These are phyloP conservation scores for Balearica regulorum DNA, from an alignment of 2,797 vertebrate genomes.

Conservation along the genomic window DNA sequence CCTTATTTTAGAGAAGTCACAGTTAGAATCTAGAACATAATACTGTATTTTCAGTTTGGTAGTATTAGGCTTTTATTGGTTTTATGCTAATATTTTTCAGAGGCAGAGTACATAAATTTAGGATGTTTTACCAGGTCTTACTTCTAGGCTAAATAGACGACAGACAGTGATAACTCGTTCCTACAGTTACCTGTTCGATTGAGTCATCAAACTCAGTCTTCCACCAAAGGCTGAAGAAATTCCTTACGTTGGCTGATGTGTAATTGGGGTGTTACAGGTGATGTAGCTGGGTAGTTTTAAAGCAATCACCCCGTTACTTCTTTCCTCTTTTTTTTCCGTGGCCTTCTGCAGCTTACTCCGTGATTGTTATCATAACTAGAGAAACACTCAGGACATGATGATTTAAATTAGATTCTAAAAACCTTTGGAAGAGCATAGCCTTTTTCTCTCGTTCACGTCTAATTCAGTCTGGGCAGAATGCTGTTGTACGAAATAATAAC, in stretches of 20 bases:
- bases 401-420: neutral
- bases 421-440: neutral
- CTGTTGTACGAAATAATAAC: neutral
- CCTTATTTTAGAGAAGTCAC: constrained; percentile 4
- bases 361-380: neutral
- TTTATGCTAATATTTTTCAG: constrained; percentile 13
- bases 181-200: neutral
- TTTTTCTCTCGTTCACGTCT: neutral
- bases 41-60: neutral
- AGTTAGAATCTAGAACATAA: neutral
- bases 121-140: neutral
- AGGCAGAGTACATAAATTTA: neutral
- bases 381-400: neutral
- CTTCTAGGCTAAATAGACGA: neutral
- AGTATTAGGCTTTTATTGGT: neutral
- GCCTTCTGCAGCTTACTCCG: neutral
- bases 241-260: neutral
- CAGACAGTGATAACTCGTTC: neutral
- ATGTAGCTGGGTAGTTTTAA: neutral
- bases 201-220: neutral
- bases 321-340: neutral
- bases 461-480: neutral
- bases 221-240: neutral
- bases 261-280: neutral
- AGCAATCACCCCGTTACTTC: neutral